A percentile compares a stretch with the other conserved stretches of the same genome.
phyloP scores from a whole-genome alignment of 2,797 vertebrate species.

The Sebastiscus tertius region DNA sequence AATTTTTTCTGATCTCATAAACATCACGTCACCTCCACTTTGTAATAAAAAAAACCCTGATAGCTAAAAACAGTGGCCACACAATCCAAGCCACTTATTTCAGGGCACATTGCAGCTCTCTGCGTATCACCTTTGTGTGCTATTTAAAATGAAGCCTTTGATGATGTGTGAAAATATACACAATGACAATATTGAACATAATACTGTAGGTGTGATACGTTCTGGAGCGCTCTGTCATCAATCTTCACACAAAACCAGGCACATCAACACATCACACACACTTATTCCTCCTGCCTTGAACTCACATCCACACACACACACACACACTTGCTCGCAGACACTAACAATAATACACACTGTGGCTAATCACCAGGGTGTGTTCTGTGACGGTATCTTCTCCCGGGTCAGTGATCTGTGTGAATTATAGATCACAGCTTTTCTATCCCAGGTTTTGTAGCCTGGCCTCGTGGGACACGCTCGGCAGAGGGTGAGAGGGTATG shows the following conservation, averaged over 20 bases:
- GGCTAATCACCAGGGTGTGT: constrained; percentile 41
- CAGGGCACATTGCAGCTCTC: background rate
- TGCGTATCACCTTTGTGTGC: background rate
- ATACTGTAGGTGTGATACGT: background rate
- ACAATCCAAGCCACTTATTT: background rate
- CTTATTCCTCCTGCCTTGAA: background rate
- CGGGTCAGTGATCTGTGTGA: constrained; percentile 69
- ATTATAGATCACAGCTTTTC: constrained; percentile 74
- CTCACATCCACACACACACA: background rate
- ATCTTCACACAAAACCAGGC: constrained; percentile 5
- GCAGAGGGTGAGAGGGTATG: background rate
- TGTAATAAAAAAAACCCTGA: background rate
- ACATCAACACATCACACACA: background rate
- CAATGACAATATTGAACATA: background rate
- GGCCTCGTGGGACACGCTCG: constrained; percentile 10
- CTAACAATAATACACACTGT: constrained; percentile 6
- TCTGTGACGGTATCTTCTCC: constrained; percentile 37
- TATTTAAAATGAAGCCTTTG: background rate
- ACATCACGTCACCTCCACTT: background rate
- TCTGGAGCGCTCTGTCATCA: background rate
- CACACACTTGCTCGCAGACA: background rate
- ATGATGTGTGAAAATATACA: background rate
- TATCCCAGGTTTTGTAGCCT: constrained; percentile 48
- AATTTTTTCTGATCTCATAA: constrained; percentile 21
- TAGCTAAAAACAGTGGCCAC: background rate